Base-by-base conservation (phyloP, 1,140 invertebrate species). In the Heliconius hewitsoni region DNA sequence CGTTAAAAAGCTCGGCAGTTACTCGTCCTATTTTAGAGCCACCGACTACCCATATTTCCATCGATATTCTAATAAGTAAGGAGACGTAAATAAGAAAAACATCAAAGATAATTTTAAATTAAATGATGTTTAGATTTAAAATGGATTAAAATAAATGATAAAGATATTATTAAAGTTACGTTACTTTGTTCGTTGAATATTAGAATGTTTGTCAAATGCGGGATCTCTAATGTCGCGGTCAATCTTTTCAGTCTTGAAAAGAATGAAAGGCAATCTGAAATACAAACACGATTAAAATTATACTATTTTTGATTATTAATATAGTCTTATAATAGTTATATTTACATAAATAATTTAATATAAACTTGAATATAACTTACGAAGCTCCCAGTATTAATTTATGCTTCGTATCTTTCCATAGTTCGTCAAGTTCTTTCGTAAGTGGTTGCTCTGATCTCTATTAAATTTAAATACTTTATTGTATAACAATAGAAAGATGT, bases 251-350 rank as follows among this genome's bases (percentile, higher is more conserved):
- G 90, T 91, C 77, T 94, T 93, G 76, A 94, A 93, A 73, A 93
- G 83, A 46, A 94, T 92, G 73, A 94, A 94, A 5, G 92, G 93
- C 57, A 92, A 85, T n/a, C 93, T 94, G 86, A 55, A 91, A 90
- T 74, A 27, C 13, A 34, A 46, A 46, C 13, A 46, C 16, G 3
- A 0, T 0, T 3, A 46, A 16, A 13, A 3, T 46, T 39, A 46
- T 42, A 46, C 42, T 5, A 46, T 16, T 46, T 16, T 46, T 46
- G 3, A 3, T 46, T 16, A 46, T 16, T 46, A 46, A 4, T 46
- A 16, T 46, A 13, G 16, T 16, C 9, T 16, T 46, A 16, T 0
- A 30, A 72, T 3, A 19, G 34, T 18, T 37, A 30, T 34, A 37
- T 39, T 37, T 72, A 72, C n/a, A 27, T 52, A 37, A 72, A 72